Evolutionary conservation across 2,888 invertebrate species (phyloP), one percentile per base, ranked within the genome.

Genomic region (Aromia moschata): DNA sequence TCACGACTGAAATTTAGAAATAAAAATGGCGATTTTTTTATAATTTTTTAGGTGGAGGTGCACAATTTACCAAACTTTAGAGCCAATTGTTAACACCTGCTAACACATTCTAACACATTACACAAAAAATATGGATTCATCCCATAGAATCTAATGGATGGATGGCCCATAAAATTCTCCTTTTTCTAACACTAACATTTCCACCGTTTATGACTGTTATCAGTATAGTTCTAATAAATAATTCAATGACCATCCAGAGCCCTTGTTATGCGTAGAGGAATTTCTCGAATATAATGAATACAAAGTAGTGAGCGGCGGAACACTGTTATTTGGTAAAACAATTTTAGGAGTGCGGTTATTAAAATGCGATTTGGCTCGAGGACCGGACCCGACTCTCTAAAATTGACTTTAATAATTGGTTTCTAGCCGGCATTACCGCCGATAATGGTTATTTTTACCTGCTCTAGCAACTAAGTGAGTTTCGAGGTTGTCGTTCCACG

Each of bases 271-370:
- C 33, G 33, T 33, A 3, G 44, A 33, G 44, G 44, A 44, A 44
- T 44, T 44, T 44, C 30, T 18, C n/a, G 20, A 41, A 44, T 20
- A 44, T 30, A 54, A 47, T 44, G 49, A 55, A 51, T 51, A 44
- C 51, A 49, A 62, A 54, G 58, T 31, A 56, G 43, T 65, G 56
- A 62, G n/a, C 45, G 54, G 56, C 55, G 52, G 64, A 64, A 55
- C 56, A 64, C 68, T 67, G 68, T 67, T 71, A 72, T 72, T 73
- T 70, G 62, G 64, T 62, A 64, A 71, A 70, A 74, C 73, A 70
- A 71, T 70, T 73, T 66, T 63, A 69, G 70, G 71, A 70, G 64
- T 62, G 68, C 70, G 71, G 52, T 71, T 72, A 74, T 74, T 74
- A 73, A 72, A 72, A 70, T 70, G 69, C 70, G 71, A 73, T 71